Percentiles rank a stretch among this genome's conserved stretches.
Evolutionary conservation across 2,888 invertebrate genomes (phyloP).

Genomic region (Spicauda simplicius): DNA sequence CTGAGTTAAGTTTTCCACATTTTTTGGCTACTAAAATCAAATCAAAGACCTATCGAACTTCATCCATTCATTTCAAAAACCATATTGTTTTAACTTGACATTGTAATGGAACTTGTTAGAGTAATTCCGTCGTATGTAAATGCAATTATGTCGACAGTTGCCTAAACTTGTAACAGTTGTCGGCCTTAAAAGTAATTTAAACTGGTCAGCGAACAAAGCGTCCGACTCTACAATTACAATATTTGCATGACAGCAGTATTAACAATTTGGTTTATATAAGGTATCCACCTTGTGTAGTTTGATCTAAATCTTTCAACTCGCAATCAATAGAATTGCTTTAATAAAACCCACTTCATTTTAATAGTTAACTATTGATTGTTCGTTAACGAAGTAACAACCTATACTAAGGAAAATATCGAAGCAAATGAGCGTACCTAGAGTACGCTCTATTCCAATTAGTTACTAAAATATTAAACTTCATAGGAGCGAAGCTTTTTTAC

Average conservation of each 20-base stretch:
- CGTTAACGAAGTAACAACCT: too few relatives aligned
- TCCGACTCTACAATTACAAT: background rate
- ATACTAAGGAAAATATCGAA: too few relatives aligned
- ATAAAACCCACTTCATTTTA: background rate
- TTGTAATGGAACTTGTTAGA: constrained; percentile 13
- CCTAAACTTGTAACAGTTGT: constrained; percentile 20
- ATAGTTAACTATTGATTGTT: background rate
- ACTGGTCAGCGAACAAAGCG: constrained; percentile 1
- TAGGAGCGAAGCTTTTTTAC: too few relatives aligned
- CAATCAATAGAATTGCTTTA: background rate
- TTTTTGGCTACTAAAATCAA: too few relatives aligned
- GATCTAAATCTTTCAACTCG: background rate
- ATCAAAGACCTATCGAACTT: background rate
- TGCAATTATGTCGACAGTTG: constrained; percentile 10
- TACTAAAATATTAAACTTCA: too few relatives aligned
- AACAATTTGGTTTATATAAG: background rate
- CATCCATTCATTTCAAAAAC: background rate
- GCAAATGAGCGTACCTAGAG: too few relatives aligned
- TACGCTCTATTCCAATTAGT: too few relatives aligned
- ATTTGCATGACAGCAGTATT: constrained; percentile 6
- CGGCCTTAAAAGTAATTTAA: constrained; percentile 16
- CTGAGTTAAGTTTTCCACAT: too few relatives aligned
- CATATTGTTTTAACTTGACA: background rate
- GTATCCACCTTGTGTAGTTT: background rate
- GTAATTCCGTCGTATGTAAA: constrained; percentile 5